These are phyloP conservation scores for Lycia hirtaria DNA, from an alignment of 2,888 invertebrate genomes.

Conservation along the genomic window DNA sequence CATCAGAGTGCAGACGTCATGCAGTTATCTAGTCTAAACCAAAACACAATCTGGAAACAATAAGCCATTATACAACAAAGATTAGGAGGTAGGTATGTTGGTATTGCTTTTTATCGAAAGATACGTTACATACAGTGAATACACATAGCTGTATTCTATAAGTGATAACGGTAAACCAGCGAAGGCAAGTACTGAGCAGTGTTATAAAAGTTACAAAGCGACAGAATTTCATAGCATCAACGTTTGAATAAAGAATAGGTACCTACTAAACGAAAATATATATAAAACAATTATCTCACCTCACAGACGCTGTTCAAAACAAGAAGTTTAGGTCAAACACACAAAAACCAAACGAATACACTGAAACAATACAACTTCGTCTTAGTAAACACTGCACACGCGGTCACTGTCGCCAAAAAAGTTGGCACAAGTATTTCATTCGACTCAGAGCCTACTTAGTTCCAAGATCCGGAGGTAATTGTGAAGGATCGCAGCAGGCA, in stretches of 20 bases:
- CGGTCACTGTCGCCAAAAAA: slow-evolving; percentile 36
- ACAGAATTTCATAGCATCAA: not conserved
- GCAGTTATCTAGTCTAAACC: slow-evolving; percentile 1
- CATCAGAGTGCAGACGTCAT: slow-evolving; percentile 24
- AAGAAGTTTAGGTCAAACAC: slow-evolving; percentile 69
- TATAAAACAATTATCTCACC: slow-evolving; percentile 46
- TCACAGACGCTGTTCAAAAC: slow-evolving; percentile 57
- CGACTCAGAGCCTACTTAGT: slow-evolving; percentile 3
- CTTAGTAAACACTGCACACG: slow-evolving; percentile 72
- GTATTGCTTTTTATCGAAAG: not conserved
- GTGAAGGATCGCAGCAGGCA: slow-evolving; percentile 31
- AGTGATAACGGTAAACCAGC: slow-evolving; percentile 2
- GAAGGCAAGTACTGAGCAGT: not conserved
- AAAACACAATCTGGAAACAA: slow-evolving; percentile 20
- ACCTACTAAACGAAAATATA: not conserved
- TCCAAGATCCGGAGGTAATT: slow-evolving; percentile 19
- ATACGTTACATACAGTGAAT: not conserved
- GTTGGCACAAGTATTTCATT: slow-evolving; percentile 16
- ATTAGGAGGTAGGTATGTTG: not conserved
- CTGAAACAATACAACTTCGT: slow-evolving; percentile 68
- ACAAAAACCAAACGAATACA: slow-evolving; percentile 62
- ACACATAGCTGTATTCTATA: not conserved
- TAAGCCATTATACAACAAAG: slow-evolving; percentile 7
- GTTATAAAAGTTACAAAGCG: not conserved
- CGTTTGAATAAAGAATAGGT: not conserved